Base-by-base conservation (phyloP, 2,113 vertebrate species). In the Struthio camelus region DNA sequence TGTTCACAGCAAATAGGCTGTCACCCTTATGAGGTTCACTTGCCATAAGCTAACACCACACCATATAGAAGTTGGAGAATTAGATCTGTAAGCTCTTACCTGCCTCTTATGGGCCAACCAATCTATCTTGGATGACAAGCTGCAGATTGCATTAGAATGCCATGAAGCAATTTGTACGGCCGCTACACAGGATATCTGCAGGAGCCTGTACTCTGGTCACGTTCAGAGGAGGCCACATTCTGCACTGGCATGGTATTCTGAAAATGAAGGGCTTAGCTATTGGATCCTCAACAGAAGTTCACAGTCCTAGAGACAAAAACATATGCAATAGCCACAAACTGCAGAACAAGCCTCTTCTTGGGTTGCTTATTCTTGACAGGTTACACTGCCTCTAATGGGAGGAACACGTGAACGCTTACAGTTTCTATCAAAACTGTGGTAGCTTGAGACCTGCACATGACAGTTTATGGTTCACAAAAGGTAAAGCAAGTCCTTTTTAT, bases 381-480 rank as follows among this genome's bases (percentile, higher is more conserved):
- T 17, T 82, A 42, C 36, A 2, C 44, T 70, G 44, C 23, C 44
- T 91, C n/a, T 53, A 25, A 34, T 11, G 5, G 46, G 30, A 81
- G 36, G 32, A 82, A 72, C 42, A 51, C 0, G 1, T 1, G 0
- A 51, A 23, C 6, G 28, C 32, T 59, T 42, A 32, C 4, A 19
- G 46, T 80, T n/a, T 58, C 36, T 58, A 14, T 42, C 34, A 73
- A 64, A 77, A 42, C 73, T 3, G n/a, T 0, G 7, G 67, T 5
- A 72, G 34, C 3, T 0, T 2, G 3, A 77, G 69, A 80, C 24
- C n/a, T 66, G 40, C 27, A 48, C 2, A 0, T 42, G 8, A 27
- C 58, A 72, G 46, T 34, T 71, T 18, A 54, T 28, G n/a, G 27
- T 61, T 76, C 78, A 80, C 32, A 80, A 36, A 61, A 71, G 28